Evolutionary conservation across 2,113 vertebrate genomes (phyloP).

Genomic region (Orthonyx spaldingii): DNA sequence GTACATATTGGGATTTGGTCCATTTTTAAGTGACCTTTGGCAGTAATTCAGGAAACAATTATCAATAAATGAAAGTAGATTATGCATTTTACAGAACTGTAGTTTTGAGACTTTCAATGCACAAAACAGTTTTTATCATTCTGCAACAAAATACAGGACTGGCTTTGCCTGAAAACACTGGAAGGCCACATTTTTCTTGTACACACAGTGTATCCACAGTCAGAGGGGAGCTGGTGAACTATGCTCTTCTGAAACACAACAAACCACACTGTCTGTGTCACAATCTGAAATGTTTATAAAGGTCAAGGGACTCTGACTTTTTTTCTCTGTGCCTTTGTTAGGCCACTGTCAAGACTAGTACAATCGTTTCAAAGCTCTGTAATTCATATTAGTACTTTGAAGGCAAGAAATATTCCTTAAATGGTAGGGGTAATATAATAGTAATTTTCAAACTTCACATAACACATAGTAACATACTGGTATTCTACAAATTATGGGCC

Average conservation of each 20-base stretch:
- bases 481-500: neutral
- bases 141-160: neutral
- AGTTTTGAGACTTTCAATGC: neutral
- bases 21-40: neutral
- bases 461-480: neutral
- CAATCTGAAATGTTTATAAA: constrained; percentile 1
- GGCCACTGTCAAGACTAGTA: neutral
- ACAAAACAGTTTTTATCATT: neutral
- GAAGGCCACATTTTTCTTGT: neutral
- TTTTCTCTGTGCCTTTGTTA: neutral
- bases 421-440: neutral
- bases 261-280: neutral
- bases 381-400: neutral
- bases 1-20: neutral
- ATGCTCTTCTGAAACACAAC: neutral
- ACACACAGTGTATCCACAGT: neutral
- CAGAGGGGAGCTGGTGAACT: neutral
- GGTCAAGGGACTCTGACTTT: neutral
- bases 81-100: neutral
- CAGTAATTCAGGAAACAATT: neutral
- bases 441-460: neutral
- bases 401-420: neutral
- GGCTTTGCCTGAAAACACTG: neutral
- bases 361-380: neutral
- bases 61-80: neutral